These are phyloP conservation scores for Sphinx pinastri DNA, from an alignment of 2,888 invertebrate genomes.

Conservation along the genomic window DNA sequence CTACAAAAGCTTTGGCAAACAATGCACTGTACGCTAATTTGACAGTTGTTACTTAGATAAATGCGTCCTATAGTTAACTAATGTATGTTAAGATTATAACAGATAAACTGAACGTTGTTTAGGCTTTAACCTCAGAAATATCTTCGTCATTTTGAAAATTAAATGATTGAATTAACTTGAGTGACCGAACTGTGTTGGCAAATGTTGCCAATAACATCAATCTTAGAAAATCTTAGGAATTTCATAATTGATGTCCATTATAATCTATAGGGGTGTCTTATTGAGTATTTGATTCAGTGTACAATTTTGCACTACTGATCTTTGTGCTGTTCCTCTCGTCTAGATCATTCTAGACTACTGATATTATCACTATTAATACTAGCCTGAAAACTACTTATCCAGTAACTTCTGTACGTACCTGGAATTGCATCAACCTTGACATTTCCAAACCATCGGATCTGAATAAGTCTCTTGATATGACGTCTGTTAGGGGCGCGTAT, in stretches of 20 bases:
- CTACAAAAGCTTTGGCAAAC: constrained; percentile 40
- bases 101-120: constrained; percentile 1
- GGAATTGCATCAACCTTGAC: neutral
- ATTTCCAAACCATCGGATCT: neutral
- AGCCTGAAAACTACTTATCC: neutral
- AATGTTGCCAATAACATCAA: neutral
- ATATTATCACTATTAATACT: neutral
- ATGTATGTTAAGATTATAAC: constrained; percentile 22
- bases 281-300: neutral
- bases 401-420: neutral
- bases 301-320: neutral
- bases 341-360: neutral
- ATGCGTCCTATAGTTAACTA: constrained; percentile 29
- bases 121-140: neutral
- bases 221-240: neutral
- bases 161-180: neutral
- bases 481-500: constrained; percentile 42
- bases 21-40: constrained; percentile 37
- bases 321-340: neutral
- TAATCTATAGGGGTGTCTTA: neutral
- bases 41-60: constrained; percentile 33
- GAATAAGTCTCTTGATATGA: neutral
- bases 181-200: neutral
- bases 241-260: neutral
- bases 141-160: neutral